Conservation (phyloP, 2,113 vertebrate species). For the Myodes glareolus region DNA sequence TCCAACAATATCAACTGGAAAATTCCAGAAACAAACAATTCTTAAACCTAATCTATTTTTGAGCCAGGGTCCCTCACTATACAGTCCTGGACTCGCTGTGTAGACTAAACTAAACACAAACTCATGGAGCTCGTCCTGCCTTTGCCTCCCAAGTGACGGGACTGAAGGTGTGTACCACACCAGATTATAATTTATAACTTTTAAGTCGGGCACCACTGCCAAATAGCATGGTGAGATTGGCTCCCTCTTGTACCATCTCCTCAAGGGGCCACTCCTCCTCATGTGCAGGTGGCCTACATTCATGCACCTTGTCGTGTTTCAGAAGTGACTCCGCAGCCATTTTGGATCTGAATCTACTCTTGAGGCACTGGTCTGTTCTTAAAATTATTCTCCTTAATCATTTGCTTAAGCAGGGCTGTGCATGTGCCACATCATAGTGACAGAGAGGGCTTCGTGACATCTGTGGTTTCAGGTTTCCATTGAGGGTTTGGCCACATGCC, state of each 20-base stretch:
- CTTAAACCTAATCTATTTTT: neutral
- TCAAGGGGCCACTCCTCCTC: neutral
- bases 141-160: neutral
- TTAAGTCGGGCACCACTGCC: neutral
- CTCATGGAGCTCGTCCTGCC: neutral
- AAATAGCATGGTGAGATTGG: neutral
- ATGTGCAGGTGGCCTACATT: neutral
- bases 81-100: neutral
- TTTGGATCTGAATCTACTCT: neutral
- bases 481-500: neutral
- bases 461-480: neutral
- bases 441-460: neutral
- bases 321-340: neutral
- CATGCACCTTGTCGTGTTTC: neutral
- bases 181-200: neutral
- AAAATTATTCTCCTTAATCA: neutral
- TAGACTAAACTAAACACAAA: neutral
- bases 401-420: neutral
- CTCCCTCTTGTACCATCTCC: neutral
- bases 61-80: neutral
- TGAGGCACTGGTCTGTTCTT: neutral
- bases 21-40: neutral
- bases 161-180: neutral
- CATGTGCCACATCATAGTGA: neutral
- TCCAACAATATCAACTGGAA: neutral